Evolutionary conservation across 2,888 invertebrate species (phyloP).

Genomic region (Operophtera brumata): DNA sequence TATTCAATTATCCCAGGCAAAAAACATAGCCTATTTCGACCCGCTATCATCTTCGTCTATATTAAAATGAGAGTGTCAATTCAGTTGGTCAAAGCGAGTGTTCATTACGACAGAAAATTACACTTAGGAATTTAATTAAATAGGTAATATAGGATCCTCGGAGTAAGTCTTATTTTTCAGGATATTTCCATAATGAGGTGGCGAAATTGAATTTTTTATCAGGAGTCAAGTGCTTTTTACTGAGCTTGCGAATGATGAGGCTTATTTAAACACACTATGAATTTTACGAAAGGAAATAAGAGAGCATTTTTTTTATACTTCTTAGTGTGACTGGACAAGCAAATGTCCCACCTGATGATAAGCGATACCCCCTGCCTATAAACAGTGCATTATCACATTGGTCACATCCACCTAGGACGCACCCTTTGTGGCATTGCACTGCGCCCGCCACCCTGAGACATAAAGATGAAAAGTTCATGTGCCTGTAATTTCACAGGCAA

Average conservation of each 20-base stretch:
- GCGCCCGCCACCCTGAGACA: too few relatives aligned
- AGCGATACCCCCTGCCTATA: too few relatives aligned
- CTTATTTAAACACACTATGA: neutral
- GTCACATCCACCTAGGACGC: too few relatives aligned
- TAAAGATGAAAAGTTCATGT: too few relatives aligned
- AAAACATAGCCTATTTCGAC: neutral
- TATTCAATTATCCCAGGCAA: neutral
- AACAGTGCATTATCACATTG: too few relatives aligned
- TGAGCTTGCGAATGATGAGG: too few relatives aligned
- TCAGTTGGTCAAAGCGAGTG: slow-evolving; percentile 5
- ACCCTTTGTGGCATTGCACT: too few relatives aligned
- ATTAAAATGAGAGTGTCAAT: slow-evolving; percentile 3
- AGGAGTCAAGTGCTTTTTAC: neutral
- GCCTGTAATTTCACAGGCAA: too few relatives aligned
- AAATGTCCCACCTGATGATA: too few relatives aligned
- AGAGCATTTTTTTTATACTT: too few relatives aligned
- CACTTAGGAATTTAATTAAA: slow-evolving; percentile 44
- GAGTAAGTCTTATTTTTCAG: slow-evolving; percentile 4
- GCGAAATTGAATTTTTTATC: slow-evolving; percentile 16
- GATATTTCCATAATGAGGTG: slow-evolving; percentile 19
- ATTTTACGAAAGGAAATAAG: too few relatives aligned
- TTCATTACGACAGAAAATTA: slow-evolving; percentile 28
- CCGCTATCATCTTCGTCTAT: neutral
- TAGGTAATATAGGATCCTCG: slow-evolving; percentile 6
- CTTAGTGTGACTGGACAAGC: too few relatives aligned